Base-by-base conservation (phyloP, 1,140 invertebrate genomes). In the Neodiprion lecontei region DNA sequence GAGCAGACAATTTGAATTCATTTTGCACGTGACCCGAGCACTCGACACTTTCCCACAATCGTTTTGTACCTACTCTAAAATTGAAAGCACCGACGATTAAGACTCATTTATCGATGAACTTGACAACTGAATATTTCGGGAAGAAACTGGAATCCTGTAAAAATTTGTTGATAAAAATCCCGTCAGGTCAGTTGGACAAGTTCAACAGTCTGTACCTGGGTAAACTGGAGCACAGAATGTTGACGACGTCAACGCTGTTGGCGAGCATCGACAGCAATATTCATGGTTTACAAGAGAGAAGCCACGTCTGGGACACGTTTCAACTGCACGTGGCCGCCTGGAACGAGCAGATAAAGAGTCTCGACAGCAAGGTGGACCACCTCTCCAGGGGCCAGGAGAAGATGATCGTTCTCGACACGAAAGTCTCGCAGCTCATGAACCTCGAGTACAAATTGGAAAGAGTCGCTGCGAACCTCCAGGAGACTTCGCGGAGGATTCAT, bases 231-330 rank as follows among this genome's bases (percentile, higher is more conserved):
- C 70, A 77, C 17, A 78, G 81, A 47, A 77, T 85, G 72, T 66
- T 84, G 0, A 72, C 72, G 8, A 79, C 74, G 67, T 81, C 83
- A 5, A 79, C 77, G 8, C 74, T 80, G 5, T 77, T 84, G 68
- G 80, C 77, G 61, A 82, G 81, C 69, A 78, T 85, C 11, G 82
- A 85, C 75, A 81, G 79, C 76, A 84, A 84, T 74, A 79, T 85
- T 72, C 79, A 83, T 17, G 77, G 76, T 77, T 76, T 88, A 28
- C 82, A 88, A 80, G 86, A 88, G 75, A 80, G 87, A 65, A 84
- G 88, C 0, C 86, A 88, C 75, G 83, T 87, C 8, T 89, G 88
- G 88, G 88, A 89, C 74, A 86, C 87, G 21, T 87, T 89, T 79
- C 88, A 89, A 76, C 80, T 87, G 53, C 88, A 89, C 76, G 84